Base-by-base conservation (phyloP, 2,797 vertebrate genomes). In the Crocidura indochinensis region DNA sequence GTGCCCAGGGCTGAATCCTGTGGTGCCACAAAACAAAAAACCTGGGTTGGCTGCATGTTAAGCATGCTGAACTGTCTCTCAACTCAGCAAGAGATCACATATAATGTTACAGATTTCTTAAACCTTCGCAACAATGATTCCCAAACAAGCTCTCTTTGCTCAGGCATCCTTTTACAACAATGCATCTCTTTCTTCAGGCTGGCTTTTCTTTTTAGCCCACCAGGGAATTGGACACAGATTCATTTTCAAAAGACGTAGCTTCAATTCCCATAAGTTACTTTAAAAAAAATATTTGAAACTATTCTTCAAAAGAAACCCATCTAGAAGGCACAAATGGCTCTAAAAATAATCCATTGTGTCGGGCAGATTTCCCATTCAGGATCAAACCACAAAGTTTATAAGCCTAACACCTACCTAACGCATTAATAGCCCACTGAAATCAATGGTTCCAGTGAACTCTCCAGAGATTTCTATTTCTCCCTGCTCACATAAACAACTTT, bases 361-460 rank as follows among this genome's bases (percentile, higher is more conserved):
- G 12, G 24, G 47, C 46, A 4, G 22, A 64, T 68, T 88, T 88
- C 38, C 29, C 60, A 46, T 62, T 82, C 26, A 10, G 46, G 51
- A 20, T 56, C 72, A 77, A 38, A 78, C 8, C 85, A 1, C 74
- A 49, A 69, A 31, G 29, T 68, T 29, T 88, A 26, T 72, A 77
- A 82, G 31, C 74, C 91, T 1, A 82, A 60, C 47, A 73, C 19
- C 91, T 49, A 91, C 22, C 76, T 51, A 88, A 82, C 27, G 76
- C 67, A 91, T 72, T 85, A 89, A 71, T 69, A 88, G 24, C 64
- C 77, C 85, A 74, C 22, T 83, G 62, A 89, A 90, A 84, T 84
- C 78, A 87, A 65, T 90, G 86, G 11, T 20, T 79, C 29, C 4
- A 2, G 5, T 53, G 49, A 49, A 78, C 91, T 56, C 68, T 24